Conservation (phyloP, 2,113 vertebrate genomes). For the Rhinolophus ferrumequinum region DNA sequence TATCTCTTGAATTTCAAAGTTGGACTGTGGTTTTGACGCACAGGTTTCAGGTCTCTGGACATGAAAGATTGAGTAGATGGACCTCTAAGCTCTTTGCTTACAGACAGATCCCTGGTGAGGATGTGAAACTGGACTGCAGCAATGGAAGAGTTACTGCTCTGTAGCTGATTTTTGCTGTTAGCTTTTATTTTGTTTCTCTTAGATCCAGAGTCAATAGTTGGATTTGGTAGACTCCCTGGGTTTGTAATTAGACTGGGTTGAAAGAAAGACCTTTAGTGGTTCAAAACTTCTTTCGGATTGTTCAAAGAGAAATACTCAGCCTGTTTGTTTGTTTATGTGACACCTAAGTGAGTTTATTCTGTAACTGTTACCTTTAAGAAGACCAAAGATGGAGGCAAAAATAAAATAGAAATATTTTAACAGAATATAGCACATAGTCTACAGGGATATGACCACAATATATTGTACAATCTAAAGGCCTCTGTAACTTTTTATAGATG, state of each 20-base stretch:
- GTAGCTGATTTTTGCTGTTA: not conserved
- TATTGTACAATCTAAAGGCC: not conserved
- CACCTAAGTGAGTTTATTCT: not conserved
- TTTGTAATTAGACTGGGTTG: not conserved
- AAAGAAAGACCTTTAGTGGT: not conserved
- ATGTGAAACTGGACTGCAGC: not conserved
- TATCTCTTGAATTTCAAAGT: conserved; percentile 76
- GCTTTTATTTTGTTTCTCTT: not conserved
- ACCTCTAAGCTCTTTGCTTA: conserved; percentile 43
- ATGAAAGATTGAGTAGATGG: conserved; percentile 44
- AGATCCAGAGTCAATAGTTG: conserved; percentile 3
- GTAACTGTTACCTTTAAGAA: not conserved
- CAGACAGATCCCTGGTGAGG: not conserved
- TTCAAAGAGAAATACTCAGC: not conserved
- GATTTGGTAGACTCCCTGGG: not conserved
- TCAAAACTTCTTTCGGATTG: not conserved
- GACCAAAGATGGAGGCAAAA: not conserved
- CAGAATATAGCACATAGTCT: not conserved
- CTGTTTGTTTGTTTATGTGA: not conserved
- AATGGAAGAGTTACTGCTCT: not conserved
- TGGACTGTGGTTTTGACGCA: conserved; percentile 72
- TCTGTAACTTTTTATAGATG: not conserved
- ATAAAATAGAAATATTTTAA: not conserved
- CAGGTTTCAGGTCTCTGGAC: conserved; percentile 56
- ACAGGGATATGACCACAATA: not conserved